Conservation (phyloP, 1,140 invertebrate species). For the Apis cerana region DNA sequence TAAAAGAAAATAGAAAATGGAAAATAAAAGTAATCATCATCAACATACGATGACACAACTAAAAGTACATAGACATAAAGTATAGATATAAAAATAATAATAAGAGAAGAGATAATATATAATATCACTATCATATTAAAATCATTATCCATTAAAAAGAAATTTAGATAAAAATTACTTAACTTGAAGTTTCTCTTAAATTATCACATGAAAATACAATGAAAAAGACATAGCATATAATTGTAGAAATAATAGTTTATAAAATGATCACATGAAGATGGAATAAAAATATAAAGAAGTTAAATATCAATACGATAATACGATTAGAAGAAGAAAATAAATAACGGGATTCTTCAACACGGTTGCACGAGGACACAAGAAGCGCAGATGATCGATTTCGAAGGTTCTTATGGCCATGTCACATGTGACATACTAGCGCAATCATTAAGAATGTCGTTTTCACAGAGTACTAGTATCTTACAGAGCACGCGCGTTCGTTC, state of each 20-base stretch:
- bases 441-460: constrained; percentile 46
- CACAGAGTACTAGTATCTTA: neutral
- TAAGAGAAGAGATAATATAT: no score
- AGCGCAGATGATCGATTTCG: constrained; percentile 18
- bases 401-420: neutral
- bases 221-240: neutral
- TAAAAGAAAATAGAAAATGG: no score
- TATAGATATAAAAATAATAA: no score
- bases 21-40: no score
- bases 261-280: no score
- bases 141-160: no score
- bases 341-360: neutral
- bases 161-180: no score
- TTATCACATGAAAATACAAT: no score
- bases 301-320: neutral
- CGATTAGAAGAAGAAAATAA: neutral
- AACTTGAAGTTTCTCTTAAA: no score
- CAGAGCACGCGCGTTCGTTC: neutral
- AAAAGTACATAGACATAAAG: no score
- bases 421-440: constrained; percentile 29
- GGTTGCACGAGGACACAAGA: neutral
- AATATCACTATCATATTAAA: no score
- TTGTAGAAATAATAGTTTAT: neutral
- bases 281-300: neutral
- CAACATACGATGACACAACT: no score